Conservation (phyloP, 1,140 invertebrate species). For the Periplaneta americana region DNA sequence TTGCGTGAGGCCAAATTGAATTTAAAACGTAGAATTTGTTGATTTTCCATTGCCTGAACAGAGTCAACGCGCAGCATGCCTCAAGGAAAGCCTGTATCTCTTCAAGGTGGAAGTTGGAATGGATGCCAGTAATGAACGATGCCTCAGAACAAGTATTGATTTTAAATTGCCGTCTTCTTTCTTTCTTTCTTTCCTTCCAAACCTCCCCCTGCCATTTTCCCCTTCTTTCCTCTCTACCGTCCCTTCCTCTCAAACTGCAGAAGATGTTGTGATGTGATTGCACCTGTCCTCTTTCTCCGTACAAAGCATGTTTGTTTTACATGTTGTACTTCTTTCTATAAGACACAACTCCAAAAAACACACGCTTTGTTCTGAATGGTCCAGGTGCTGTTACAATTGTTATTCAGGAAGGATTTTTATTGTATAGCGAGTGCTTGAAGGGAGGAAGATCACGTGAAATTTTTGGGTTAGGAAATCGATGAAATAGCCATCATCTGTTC, state of each 20-base stretch:
- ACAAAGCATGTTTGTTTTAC: not conserved
- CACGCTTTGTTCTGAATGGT: not conserved
- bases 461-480: not conserved
- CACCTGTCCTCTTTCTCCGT: not conserved
- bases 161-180: constrained; percentile 10
- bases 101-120: not conserved
- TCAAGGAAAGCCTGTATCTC: not conserved
- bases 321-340: not conserved
- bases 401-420: not conserved
- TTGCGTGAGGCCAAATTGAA: no score
- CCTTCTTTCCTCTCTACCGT: not conserved
- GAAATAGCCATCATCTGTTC: no score
- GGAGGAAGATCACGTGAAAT: not conserved
- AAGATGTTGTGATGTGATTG: not conserved
- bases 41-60: no score
- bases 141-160: constrained; percentile 10
- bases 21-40: no score
- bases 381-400: not conserved
- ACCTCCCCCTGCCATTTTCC: not conserved
- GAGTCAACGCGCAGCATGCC: no score
- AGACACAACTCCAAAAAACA: not conserved
- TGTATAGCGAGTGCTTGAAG: not conserved
- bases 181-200: not conserved
- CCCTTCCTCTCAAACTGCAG: not conserved
- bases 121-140: constrained; percentile 3